These are phyloP conservation scores for Fringilla coelebs DNA, from an alignment of 2,797 vertebrate species.

Conservation along the genomic window DNA sequence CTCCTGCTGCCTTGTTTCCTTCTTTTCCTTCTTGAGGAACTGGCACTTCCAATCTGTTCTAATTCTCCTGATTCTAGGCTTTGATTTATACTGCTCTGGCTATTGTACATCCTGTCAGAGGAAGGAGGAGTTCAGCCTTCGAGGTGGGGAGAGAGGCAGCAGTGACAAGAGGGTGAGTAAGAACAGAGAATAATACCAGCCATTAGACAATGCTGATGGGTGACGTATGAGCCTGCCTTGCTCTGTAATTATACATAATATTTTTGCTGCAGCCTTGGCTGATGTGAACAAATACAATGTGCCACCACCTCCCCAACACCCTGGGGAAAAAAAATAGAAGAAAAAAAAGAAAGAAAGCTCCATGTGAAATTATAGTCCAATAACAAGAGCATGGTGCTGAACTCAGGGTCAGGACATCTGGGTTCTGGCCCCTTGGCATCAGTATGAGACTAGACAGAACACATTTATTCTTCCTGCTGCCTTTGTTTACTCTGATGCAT, in stretches of 20 bases:
- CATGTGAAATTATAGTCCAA: neutral
- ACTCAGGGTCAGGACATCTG: neutral
- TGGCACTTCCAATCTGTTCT: slow-evolving; percentile 49
- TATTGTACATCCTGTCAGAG: slow-evolving; percentile 38
- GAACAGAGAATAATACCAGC: neutral
- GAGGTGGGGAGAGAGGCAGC: neutral
- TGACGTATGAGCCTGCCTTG: neutral
- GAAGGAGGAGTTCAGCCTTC: neutral
- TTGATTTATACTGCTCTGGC: slow-evolving; percentile 39
- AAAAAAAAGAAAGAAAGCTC: neutral
- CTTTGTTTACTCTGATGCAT: neutral
- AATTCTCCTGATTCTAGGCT: slow-evolving; percentile 31
- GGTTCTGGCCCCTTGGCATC: neutral
- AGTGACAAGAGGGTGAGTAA: neutral
- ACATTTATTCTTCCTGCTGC: neutral
- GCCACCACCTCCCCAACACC: neutral
- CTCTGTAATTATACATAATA: neutral
- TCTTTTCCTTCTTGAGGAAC: slow-evolving; percentile 8
- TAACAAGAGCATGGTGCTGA: neutral
- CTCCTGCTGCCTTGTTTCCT: neutral
- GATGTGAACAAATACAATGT: neutral
- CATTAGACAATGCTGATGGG: neutral
- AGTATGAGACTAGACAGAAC: neutral
- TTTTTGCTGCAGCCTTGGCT: neutral
- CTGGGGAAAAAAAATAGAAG: neutral